A percentile compares a stretch with the other conserved stretches of the same genome.
Conservation (phyloP, 2,888 invertebrate species). For the Amphipyra berbera region DNA sequence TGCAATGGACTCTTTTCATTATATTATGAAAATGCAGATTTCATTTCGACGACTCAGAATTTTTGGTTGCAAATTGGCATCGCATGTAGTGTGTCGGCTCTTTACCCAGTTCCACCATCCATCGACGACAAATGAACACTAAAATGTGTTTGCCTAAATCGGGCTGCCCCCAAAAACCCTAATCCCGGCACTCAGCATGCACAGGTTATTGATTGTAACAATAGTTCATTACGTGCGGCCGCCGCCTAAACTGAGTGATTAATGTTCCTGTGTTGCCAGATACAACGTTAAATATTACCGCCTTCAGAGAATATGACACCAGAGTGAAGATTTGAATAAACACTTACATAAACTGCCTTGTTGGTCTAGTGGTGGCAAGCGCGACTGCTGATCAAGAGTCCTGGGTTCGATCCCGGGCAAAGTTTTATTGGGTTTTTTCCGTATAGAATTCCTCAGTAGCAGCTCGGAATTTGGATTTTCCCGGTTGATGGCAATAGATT, state of each 20-base stretch:
- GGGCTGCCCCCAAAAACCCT: constrained; percentile 19
- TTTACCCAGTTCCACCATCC: neutral
- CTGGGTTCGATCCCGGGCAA: too few relatives aligned
- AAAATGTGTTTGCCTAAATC: constrained; percentile 23
- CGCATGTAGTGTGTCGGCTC: neutral
- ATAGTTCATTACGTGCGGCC: constrained; percentile 68
- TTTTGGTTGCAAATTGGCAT: too few relatives aligned
- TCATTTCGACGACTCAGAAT: too few relatives aligned
- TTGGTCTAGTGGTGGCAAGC: too few relatives aligned
- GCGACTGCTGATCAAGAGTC: too few relatives aligned
- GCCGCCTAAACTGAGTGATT: constrained; percentile 71
- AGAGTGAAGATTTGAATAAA: constrained; percentile 24
- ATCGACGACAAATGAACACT: constrained; percentile 30
- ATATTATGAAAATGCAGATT: too few relatives aligned
- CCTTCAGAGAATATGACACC: constrained; percentile 38
- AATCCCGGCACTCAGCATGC: constrained; percentile 45
- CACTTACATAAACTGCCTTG: neutral
- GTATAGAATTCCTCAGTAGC: too few relatives aligned
- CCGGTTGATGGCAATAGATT: too few relatives aligned
- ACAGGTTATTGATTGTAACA: constrained; percentile 65
- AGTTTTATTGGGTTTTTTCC: too few relatives aligned
- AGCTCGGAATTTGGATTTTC: too few relatives aligned
- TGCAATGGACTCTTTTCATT: too few relatives aligned
- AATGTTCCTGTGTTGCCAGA: constrained; percentile 61
- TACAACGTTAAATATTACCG: constrained; percentile 38